Conservation (phyloP, 2,113 vertebrate genomes). For the Collichthys lucidus region DNA sequence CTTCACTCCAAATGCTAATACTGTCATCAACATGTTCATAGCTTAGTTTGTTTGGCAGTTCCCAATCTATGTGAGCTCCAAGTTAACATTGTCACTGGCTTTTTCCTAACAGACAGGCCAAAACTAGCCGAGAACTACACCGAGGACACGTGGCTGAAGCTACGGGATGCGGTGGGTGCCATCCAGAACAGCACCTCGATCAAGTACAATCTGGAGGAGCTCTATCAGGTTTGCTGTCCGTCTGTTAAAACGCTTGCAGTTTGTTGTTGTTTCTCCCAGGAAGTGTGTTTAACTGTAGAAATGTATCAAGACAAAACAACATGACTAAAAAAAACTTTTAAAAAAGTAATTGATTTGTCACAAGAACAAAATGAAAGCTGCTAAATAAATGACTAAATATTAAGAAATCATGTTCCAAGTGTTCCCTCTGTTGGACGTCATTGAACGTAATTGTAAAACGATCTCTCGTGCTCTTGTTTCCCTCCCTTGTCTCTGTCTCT, state of each 20-base stretch:
- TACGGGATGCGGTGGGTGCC: slow-evolving; percentile 96
- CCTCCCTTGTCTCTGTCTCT: slow-evolving; percentile 19
- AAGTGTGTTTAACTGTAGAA: not conserved
- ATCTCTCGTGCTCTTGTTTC: slow-evolving; percentile 23
- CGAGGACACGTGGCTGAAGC: slow-evolving; percentile 98
- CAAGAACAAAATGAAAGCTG: too few relatives aligned
- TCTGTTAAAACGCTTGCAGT: not conserved
- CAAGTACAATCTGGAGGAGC: slow-evolving; percentile 98
- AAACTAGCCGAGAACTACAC: slow-evolving; percentile 99
- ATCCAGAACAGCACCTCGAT: slow-evolving; percentile 99
- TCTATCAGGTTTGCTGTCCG: slow-evolving; percentile 91
- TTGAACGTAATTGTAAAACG: not conserved
- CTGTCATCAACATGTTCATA: not conserved
- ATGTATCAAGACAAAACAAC: not conserved
- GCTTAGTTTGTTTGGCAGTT: not conserved
- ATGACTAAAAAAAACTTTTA: not conserved
- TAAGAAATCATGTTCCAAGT: not conserved
- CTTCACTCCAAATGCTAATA: not conserved
- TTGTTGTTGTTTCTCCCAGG: not conserved
- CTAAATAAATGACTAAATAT: too few relatives aligned
- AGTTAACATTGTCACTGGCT: not conserved
- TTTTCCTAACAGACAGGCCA: slow-evolving; percentile 90
- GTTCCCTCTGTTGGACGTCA: not conserved
- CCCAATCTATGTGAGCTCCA: not conserved
- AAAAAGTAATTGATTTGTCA: not conserved